Evolutionary conservation across 1,140 invertebrate genomes (phyloP), one percentile per base, ranked within the genome.

Genomic region (Heliconius himera): DNA sequence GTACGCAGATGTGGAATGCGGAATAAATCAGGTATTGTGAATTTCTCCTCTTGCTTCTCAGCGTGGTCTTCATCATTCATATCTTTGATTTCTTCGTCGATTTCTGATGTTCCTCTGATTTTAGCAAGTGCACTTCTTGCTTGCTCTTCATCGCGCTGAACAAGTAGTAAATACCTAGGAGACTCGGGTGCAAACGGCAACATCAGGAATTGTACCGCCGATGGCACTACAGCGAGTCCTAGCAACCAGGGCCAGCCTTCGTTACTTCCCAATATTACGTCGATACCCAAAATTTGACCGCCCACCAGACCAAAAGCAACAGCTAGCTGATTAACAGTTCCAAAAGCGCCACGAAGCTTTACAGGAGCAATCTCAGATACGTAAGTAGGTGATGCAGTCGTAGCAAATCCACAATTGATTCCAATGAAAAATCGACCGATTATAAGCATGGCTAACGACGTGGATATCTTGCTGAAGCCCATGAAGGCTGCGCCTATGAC

Each of bases 281-380:
- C 96, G 86, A 99, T 97, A 83, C 98, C 98, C 75, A 98, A 95
- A 87, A 98, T 96, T 95, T 99, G 97, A 80, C 97, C 97, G 81
- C 97, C 95, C 73, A 98, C 95, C 85, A 98, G 95, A 85, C 98
- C 98, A 78, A 98, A 96, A 56, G 97, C 98, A 74, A 99, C 98
- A 82, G 97, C 98, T 85, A 99, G 95, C 94, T 99, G 98, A 94
- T 98, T 98, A 70, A 98, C 97, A 70, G 98, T 98, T 84, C 97
- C 97, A 85, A 98, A 96, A 79, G 97, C 97, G 78, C 98, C 98
- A 87, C 98, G 96, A 77, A 99, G 93, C 91, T 97, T 97, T 82
- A 98, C 94, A 80, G 98, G 98, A 75, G 98, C 97, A 93, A 99
- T 97, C 95, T 99, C 98, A 83, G 97, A 98, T 93, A 99, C 97